Conservation (phyloP, 1,140 invertebrate species). For the Hycleus cichorii region DNA sequence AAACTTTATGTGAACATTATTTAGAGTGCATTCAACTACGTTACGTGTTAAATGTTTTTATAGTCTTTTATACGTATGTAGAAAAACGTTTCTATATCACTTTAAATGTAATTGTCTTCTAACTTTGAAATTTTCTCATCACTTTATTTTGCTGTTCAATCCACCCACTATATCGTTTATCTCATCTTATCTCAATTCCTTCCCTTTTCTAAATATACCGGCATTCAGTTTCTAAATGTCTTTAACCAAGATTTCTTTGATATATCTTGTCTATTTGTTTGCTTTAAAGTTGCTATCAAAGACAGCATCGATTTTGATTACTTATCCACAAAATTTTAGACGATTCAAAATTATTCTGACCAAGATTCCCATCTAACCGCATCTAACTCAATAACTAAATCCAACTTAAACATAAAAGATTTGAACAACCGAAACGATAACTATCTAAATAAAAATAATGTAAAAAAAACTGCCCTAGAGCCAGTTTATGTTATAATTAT, state of each 20-base stretch:
- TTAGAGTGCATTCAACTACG: constrained; percentile 6
- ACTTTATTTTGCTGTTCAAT: constrained; percentile 33
- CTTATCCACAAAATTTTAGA: constrained; percentile 21
- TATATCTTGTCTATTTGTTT: constrained; percentile 36
- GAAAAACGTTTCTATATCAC: constrained; percentile 18
- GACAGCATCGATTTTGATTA: constrained; percentile 31
- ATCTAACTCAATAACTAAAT: no score
- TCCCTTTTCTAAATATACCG: constrained; percentile 27
- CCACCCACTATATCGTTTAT: constrained; percentile 35
- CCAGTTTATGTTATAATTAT: no score
- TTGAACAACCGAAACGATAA: no score
- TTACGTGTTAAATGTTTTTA: constrained; percentile 9
- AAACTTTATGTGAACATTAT: not conserved
- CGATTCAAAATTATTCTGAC: not conserved
- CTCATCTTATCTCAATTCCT: constrained; percentile 32
- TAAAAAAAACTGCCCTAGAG: no score
- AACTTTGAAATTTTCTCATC: constrained; percentile 34
- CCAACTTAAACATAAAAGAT: no score
- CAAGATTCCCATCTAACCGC: no score
- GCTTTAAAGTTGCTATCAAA: constrained; percentile 31
- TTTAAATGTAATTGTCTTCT: constrained; percentile 31
- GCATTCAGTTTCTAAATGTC: constrained; percentile 34
- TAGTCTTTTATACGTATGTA: constrained; percentile 7
- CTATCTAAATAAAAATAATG: no score
- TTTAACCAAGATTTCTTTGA: constrained; percentile 33